These are phyloP conservation scores for Gnathonemus echidnorhynchus DNA, from an alignment of 2,113 vertebrate genomes.

Conservation along the genomic window DNA sequence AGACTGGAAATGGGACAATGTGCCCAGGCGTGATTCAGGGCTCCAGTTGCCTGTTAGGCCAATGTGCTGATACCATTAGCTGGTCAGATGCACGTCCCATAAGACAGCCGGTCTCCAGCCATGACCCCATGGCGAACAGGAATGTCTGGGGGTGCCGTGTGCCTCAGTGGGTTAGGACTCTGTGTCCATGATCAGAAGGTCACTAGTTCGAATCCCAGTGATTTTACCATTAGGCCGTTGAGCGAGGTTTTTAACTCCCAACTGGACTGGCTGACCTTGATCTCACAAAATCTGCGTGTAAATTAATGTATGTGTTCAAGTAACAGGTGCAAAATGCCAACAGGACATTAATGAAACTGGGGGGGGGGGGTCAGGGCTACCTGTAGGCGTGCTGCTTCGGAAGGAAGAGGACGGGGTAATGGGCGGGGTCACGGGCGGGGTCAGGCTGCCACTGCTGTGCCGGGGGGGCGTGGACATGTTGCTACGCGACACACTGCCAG, in stretches of 20 bases:
- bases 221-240: background rate
- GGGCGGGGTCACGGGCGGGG: constrained; percentile 94
- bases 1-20: background rate
- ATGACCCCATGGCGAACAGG: background rate
- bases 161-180: background rate
- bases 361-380: constrained; percentile 48
- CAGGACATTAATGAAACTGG: background rate
- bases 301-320: background rate
- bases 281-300: background rate
- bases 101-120: background rate
- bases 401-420: constrained; percentile 97
- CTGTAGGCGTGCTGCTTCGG: constrained; percentile 97
- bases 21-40: background rate
- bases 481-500: constrained; percentile 83
- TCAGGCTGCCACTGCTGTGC: constrained; percentile 97
- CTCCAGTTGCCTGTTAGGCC: no score
- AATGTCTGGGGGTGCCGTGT: background rate
- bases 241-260: background rate
- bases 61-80: background rate
- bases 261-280: background rate
- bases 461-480: constrained; percentile 94
- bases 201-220: background rate
- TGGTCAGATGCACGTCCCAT: background rate
- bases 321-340: background rate
- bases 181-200: background rate